Evolutionary conservation across 2,888 invertebrate genomes (phyloP), one percentile per base, ranked within the genome.

Genomic region (Thyatira batis): DNA sequence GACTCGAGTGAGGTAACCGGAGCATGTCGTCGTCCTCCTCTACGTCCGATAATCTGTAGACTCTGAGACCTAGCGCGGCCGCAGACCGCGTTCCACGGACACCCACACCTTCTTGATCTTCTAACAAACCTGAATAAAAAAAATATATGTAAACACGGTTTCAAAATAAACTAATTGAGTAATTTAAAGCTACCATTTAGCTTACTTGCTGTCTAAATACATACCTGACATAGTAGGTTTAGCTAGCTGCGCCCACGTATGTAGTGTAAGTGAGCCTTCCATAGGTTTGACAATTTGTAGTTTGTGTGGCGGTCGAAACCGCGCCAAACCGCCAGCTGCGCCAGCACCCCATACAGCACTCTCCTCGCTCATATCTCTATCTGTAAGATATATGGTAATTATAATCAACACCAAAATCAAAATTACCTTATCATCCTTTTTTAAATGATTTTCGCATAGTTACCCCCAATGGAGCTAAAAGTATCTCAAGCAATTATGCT

Each of bases 241-340:
- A 46, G 99, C 99, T 46, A 99, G 93, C 66, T 97, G 96, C 53
- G 97, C 96, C 99, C 99, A 99, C 65, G 98, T 97, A 79, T 97
- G 97, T 54, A 99, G 87, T 0, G 98, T 98, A 73, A 97, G 95
- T 0, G 98, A 98, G 10, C 98, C 98, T 87, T 98, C 98, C 86
- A 98, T 92, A 0, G 98, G 98, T 77, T 98, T 98, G 3, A 98
- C 96, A 63, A 98, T 97, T 89, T 97, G 97, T 65, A 98, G 87
- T 82, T 98, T 97, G 87, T 97, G 97, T 25, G 98, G 97, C 72
- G 96, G 89, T 71, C 95, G 94, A 95, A 97, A 96, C 55, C 93
- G 90, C 13, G 84, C 83, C 48, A 81, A 80, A 0, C 87, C 89
- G 1, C 87, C 89, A 5, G 74, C 88, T 27, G 83, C 91, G 23